Base-by-base conservation (phyloP, 1,140 invertebrate species). In the Mycetomoellerius zeteki region DNA sequence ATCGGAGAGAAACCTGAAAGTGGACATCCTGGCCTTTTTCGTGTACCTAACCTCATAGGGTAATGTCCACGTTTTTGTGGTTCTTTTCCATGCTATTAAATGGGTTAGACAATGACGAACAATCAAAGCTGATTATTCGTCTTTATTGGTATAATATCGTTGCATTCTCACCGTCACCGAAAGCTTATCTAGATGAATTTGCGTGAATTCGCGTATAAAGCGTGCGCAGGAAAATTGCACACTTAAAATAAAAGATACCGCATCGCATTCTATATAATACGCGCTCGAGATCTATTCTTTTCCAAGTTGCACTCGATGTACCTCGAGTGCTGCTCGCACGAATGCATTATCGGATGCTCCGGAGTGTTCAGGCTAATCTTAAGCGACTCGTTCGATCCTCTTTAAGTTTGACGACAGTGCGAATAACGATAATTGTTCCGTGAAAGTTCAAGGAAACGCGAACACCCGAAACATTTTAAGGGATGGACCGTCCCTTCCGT, bases 241-340 rank as follows among this genome's bases (percentile, higher is more conserved):
- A n/a, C n/a, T 43, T 78, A 52, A 78, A 47, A 64, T 78, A 64
- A 78, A 65, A 43, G 54, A 43, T 43, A 21, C 12, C n/a, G 43
- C 58, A 47, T 64, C 4, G 58, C 16, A 12, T 77, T 47, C 21
- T 30, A 8, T 14, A 30, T 43, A 19, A 60, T 47, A 43, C 27
- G 47, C 16, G 33, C n/a, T 24, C 37, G 52, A 43, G 52, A 43
- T 27, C 3, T 12, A 33, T 19, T 60, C 21, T 24, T 47, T 64
- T 0, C 21, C n/a, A 10, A 76, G 54, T 10, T 64, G 16, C 75
- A 77, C 75, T n/a, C n/a, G n/a, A 21, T 21, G 54, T 56, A 56
- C n/a, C 7, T 21, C 54, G 8, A 10, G 54, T 56, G 54, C 54
- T 56, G n/a, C 8, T 2, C 7, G 54, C 54, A 56, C n/a, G 54